Evolutionary conservation across 1,140 invertebrate genomes (phyloP).

Genomic region (Macrosteles quadrilineatus): DNA sequence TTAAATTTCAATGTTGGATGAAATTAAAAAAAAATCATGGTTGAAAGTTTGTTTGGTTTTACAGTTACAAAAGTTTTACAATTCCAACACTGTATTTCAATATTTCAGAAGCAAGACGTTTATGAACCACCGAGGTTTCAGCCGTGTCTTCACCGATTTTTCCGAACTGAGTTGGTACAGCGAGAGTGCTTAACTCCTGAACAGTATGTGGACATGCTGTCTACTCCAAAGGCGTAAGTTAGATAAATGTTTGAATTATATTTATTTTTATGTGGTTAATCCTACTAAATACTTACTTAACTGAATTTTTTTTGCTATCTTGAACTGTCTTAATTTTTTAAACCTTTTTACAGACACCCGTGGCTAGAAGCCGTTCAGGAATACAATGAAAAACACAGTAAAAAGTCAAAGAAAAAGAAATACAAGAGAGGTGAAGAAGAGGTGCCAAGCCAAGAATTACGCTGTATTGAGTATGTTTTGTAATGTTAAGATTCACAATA

Average conservation of each 20-base stretch:
- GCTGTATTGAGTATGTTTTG: neutral
- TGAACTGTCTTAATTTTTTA: too few species aligned
- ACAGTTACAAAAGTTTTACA: too few species aligned
- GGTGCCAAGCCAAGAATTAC: neutral
- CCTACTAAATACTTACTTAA: too few species aligned
- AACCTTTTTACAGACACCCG: neutral
- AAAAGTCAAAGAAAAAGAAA: too few species aligned
- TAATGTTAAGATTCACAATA: too few species aligned
- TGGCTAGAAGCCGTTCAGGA: too few species aligned
- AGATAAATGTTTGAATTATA: too few species aligned
- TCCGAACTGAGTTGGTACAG: conserved; percentile 12
- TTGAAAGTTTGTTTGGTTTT: neutral
- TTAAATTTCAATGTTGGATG: neutral
- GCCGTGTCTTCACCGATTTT: neutral
- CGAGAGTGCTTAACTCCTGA: conserved; percentile 8
- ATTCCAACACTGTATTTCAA: too few species aligned
- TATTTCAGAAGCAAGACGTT: too few species aligned
- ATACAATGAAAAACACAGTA: too few species aligned
- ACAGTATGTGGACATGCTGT: conserved; percentile 23
- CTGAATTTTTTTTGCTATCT: too few species aligned
- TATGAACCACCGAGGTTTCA: neutral
- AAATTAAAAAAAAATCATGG: neutral
- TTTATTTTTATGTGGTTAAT: too few species aligned
- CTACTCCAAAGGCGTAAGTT: conserved; percentile 31
- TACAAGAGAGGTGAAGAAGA: neutral